Base-by-base conservation (phyloP, 1,140 invertebrate species). In the Saxidomus purpurata region DNA sequence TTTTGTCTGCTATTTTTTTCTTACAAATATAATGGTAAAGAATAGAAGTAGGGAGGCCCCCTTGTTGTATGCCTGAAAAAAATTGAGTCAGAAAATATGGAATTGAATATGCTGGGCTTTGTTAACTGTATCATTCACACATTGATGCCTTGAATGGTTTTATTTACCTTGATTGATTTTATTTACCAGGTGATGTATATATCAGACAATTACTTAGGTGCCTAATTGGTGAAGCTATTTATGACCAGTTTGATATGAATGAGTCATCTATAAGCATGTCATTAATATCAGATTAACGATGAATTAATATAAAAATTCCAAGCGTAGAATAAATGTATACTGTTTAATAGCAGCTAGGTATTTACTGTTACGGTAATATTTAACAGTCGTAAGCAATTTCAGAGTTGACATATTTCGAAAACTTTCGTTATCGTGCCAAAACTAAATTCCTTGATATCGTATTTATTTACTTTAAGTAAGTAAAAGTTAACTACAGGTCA, bases 391-490 rank as follows among this genome's bases (percentile, higher is more conserved):
- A 40, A 38, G 34, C 34, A 11, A 71, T 71, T 71, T 8, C 15
- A 40, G 34, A 71, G 36, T 40, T 40, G 67, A 71, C 67, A 71
- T 36, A 38, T 15, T 40, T 71, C 67, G 36, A 28, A 28, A 71
- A 38, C 36, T 36, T 40, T 43, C 38, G 67, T 38, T 38, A 38
- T 71, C 34, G 34, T 71, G 67, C 67, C 67, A 71, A 71, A 22
- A 38, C 17, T 2, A 1, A 38, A 36, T 71, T 15, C 34, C 17
- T 19, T 34, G 1, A 71, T 38, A 40, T 40, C 17, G 28, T 40
- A 71, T 71, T 71, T 71, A 38, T 71, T 71, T 71, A 71, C 67
- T 71, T 71, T 9, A 71, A 4, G 19, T 71, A 71, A 71, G 67
- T 71, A 19, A 19, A 38, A 28, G 17, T 71, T 36, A 71, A 36